Percentiles rank a stretch among this genome's conserved stretches.
phyloP scores from a whole-genome alignment of 2,888 invertebrate species.

The Apantesis nais region DNA sequence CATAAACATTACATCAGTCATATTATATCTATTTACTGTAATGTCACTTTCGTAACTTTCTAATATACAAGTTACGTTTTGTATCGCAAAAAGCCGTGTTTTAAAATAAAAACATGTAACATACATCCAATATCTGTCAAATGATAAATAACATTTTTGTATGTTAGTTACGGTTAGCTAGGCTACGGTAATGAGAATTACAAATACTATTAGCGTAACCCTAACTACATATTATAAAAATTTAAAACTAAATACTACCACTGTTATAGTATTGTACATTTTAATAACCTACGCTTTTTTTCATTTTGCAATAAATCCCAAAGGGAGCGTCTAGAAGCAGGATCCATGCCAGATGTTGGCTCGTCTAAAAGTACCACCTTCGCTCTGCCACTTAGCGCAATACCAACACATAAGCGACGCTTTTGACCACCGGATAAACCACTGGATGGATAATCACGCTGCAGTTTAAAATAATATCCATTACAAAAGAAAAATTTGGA shows the following conservation, averaged over 20 bases:
- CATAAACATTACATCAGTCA: neutral
- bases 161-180: neutral
- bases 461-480: conserved; percentile 7
- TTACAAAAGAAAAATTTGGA: neutral
- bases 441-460: conserved; percentile 80
- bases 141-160: neutral
- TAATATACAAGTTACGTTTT: neutral
- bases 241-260: neutral
- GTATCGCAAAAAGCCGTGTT: neutral
- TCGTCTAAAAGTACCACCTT: conserved; percentile 90
- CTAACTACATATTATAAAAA: neutral
- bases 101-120: neutral
- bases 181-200: neutral
- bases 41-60: neutral
- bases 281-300: conserved; percentile 79
- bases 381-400: conserved; percentile 91
- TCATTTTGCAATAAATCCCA: conserved; percentile 93
- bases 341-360: conserved; percentile 95
- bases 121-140: neutral
- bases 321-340: conserved; percentile 92
- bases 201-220: neutral
- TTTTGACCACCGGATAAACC: conserved; percentile 92
- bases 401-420: conserved; percentile 90
- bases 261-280: neutral
- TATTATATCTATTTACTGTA: neutral